Evolutionary conservation across 2,797 vertebrate genomes (phyloP).

Genomic region (Centroberyx gerrardi): DNA sequence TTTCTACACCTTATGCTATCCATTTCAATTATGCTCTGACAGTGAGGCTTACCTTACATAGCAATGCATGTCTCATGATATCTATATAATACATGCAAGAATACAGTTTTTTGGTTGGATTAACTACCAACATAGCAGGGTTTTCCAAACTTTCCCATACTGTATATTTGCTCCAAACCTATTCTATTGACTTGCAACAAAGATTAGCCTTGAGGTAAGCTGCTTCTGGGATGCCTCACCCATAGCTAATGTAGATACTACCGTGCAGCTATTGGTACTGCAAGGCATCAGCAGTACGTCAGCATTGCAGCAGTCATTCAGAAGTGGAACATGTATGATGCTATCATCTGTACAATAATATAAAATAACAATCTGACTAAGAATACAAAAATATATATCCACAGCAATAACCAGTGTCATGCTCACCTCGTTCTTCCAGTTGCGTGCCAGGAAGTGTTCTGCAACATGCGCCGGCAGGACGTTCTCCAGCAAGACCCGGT

Average conservation of each 20-base stretch:
- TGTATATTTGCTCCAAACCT: not conserved
- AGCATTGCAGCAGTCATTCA: not conserved
- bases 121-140: too few relatives aligned
- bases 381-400: too few relatives aligned
- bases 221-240: conserved; percentile 8
- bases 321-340: too few relatives aligned
- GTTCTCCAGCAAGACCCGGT: conserved; percentile 96
- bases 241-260: not conserved
- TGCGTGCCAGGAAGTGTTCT: conserved; percentile 96
- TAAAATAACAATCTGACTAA: too few relatives aligned
- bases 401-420: too few relatives aligned
- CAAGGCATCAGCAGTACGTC: conserved; percentile 26
- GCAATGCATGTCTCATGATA: too few relatives aligned
- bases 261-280: not conserved
- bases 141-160: too few relatives aligned
- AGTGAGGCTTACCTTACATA: too few relatives aligned
- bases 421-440: conserved; percentile 97
- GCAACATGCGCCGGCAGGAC: conserved; percentile 96
- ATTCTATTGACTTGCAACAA: not conserved
- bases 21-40: too few relatives aligned
- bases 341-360: too few relatives aligned
- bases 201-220: not conserved
- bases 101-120: not conserved
- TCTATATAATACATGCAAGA: too few relatives aligned
- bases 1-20: not conserved